Evolutionary conservation across 2,797 vertebrate genomes (phyloP).

Genomic region (Anniella stebbinsi): DNA sequence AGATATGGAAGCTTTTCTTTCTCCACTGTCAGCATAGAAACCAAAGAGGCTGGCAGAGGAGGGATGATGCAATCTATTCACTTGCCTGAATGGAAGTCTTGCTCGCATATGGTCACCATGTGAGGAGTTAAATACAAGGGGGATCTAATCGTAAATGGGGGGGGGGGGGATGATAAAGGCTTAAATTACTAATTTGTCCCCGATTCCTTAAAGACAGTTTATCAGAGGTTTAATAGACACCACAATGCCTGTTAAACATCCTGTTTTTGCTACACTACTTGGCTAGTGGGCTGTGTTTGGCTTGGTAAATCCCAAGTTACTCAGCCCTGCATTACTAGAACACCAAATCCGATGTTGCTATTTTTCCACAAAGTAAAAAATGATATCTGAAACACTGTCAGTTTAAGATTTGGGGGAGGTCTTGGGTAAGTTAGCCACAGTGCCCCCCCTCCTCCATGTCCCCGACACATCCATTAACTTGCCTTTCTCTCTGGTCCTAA

Average conservation of each 20-base stretch:
- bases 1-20: neutral
- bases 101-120: neutral
- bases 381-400: neutral
- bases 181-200: neutral
- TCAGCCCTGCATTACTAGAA: neutral
- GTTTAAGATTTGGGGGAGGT: neutral
- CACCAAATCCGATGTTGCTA: neutral
- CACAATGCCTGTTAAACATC: neutral
- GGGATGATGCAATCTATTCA: no score
- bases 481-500: neutral
- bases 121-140: neutral
- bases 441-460: neutral
- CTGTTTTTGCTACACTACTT: neutral
- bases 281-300: neutral
- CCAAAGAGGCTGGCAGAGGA: neutral
- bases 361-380: neutral
- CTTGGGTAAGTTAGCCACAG: neutral
- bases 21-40: neutral
- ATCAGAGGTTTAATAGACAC: neutral
- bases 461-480: neutral
- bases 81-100: neutral
- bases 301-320: neutral
- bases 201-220: neutral
- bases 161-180: neutral
- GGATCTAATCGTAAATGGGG: neutral